Evolutionary conservation across 2,797 vertebrate genomes (phyloP).

Genomic region (Pseudochromis fuscus): DNA sequence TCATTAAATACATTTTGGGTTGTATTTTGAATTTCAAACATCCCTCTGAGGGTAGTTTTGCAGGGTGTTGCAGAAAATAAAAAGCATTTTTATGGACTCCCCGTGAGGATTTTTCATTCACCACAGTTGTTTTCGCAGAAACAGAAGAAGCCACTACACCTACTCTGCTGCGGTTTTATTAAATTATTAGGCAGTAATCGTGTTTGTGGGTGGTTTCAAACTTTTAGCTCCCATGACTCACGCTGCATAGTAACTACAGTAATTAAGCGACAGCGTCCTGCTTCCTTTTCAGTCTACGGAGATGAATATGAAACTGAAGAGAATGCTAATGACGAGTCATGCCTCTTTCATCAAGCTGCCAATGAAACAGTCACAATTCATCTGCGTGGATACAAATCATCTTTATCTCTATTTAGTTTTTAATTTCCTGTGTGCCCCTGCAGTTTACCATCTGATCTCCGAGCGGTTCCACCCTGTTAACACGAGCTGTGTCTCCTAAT

Average conservation of each 20-base stretch:
- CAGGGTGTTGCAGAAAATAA: conserved; percentile 22
- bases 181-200: conserved; percentile 40
- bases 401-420: conserved; percentile 44
- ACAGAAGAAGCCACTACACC: conserved; percentile 29
- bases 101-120: conserved; percentile 49
- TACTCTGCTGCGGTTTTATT: conserved; percentile 24
- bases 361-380: conserved; percentile 41
- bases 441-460: conserved; percentile 25
- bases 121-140: conserved; percentile 35
- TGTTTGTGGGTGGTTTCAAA: conserved; percentile 55
- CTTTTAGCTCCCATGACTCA: conserved; percentile 53
- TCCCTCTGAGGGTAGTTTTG: conserved; percentile 15
- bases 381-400: conserved; percentile 37
- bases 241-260: conserved; percentile 48
- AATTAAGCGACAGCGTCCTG: conserved; percentile 49
- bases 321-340: conserved; percentile 41
- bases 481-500: conserved; percentile 9
- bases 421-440: conserved; percentile 59
- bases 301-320: conserved; percentile 34
- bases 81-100: conserved; percentile 40
- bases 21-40: background rate
- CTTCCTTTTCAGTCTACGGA: conserved; percentile 28
- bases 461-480: conserved; percentile 29
- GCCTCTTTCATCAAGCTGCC: conserved; percentile 34
- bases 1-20: conserved; percentile 21